A percentile compares a stretch with the other conserved stretches of the same genome.
These are phyloP conservation scores for Aplysia californica DNA, from an alignment of 1,140 invertebrate species.

Conservation along the genomic window DNA sequence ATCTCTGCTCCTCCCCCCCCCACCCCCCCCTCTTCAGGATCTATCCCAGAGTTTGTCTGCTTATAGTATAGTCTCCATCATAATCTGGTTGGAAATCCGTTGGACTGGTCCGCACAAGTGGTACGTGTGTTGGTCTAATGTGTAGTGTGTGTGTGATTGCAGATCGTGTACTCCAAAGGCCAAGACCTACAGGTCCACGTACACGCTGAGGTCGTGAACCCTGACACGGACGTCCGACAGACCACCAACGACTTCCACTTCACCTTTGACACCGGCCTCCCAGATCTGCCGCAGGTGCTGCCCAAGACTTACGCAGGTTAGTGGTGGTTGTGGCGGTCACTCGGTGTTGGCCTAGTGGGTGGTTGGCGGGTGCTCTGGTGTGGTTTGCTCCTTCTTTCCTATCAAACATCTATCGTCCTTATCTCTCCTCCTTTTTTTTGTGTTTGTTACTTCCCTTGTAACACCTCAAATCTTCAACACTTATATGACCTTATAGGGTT, in stretches of 20 bases:
- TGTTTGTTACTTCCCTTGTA: background rate
- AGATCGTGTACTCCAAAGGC: conserved; percentile 78
- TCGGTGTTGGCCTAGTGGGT: background rate
- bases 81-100: no score
- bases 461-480: background rate
- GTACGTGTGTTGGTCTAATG: background rate
- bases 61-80: no score
- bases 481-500: no score
- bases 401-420: background rate
- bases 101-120: no score
- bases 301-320: conserved; percentile 79
- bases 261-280: conserved; percentile 73
- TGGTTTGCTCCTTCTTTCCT: no score
- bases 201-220: conserved; percentile 77
- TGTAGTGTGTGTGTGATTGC: conserved; percentile 34
- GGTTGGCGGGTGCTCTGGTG: no score
- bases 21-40: no score
- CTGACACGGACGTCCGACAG: conserved; percentile 70
- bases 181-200: conserved; percentile 76
- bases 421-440: background rate
- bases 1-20: no score
- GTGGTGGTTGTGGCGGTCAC: background rate
- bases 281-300: conserved; percentile 71
- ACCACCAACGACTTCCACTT: conserved; percentile 85
- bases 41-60: no score